Conservation (phyloP, 2,888 invertebrate species). For the Ophion slaviceki region DNA sequence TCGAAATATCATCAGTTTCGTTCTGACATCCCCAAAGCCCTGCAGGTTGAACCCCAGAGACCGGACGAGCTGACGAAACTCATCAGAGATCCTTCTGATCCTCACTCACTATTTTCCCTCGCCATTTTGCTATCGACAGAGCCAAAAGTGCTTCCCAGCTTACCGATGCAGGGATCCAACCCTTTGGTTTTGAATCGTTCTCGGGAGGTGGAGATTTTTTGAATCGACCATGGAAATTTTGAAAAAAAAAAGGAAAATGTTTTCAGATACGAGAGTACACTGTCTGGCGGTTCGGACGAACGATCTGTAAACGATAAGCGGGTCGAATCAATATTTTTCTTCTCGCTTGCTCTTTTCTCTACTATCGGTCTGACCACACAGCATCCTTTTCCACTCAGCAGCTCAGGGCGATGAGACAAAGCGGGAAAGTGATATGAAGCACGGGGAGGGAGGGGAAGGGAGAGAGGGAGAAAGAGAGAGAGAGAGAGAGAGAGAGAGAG, state of each 20-base stretch:
- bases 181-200: background rate
- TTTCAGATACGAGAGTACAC: slow-evolving; percentile 26
- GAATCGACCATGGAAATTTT: background rate
- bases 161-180: background rate
- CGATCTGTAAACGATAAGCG: slow-evolving; percentile 27
- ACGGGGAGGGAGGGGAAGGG: background rate
- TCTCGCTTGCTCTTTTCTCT: background rate
- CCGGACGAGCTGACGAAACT: background rate
- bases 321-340: slow-evolving; percentile 53
- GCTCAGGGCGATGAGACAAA: slow-evolving; percentile 30
- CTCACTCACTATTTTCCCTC: background rate
- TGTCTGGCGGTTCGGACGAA: background rate
- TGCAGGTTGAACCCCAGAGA: background rate
- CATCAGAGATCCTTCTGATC: background rate
- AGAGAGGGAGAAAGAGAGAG: background rate
- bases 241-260: background rate
- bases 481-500: slow-evolving; percentile 4
- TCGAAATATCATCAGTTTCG: slow-evolving; percentile 14
- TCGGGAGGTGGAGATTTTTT: background rate
- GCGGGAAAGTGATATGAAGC: slow-evolving; percentile 11
- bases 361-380: slow-evolving; percentile 48
- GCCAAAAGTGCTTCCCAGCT: background rate
- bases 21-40: background rate
- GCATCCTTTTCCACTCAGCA: slow-evolving; percentile 61
- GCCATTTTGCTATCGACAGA: background rate